Percentiles rank a stretch among this genome's conserved stretches.
Conservation (phyloP, 2,113 vertebrate genomes). For the Mirounga angustirostris region DNA sequence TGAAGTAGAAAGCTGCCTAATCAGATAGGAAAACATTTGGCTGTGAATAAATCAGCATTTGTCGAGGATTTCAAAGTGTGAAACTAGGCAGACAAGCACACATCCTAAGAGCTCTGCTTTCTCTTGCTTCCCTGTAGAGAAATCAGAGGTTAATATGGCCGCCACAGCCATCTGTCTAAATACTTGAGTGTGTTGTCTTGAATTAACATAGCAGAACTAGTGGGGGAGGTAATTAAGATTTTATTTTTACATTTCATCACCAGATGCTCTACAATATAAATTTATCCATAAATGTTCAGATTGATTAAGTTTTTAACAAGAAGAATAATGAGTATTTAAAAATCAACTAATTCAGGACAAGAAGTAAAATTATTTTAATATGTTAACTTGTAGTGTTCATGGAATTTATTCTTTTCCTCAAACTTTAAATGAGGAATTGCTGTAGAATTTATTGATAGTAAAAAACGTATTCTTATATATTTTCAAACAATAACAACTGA, state of each 20-base stretch:
- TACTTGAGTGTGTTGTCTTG: conserved; percentile 85
- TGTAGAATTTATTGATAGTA: neutral
- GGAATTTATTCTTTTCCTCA: conserved; percentile 19
- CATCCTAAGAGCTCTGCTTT: conserved; percentile 86
- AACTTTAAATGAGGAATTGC: conserved; percentile 38
- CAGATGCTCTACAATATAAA: conserved; percentile 77
- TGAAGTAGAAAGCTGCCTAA: conserved; percentile 91
- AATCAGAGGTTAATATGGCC: conserved; percentile 83
- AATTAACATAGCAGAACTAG: conserved; percentile 85
- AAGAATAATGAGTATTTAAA: conserved; percentile 62
- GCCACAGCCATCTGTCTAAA: conserved; percentile 90
- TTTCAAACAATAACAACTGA: neutral
- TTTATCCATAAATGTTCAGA: conserved; percentile 71
- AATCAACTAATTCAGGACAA: conserved; percentile 64
- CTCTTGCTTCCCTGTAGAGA: conserved; percentile 86
- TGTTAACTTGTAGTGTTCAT: neutral
- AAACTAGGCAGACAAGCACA: conserved; percentile 85
- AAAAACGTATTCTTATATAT: neutral
- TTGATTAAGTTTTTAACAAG: conserved; percentile 79
- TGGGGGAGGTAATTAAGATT: conserved; percentile 82
- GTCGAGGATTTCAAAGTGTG: conserved; percentile 89
- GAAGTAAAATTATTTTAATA: conserved; percentile 15
- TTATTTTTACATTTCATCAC: conserved; percentile 86
- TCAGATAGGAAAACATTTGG: conserved; percentile 92
- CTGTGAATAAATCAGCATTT: conserved; percentile 89